Evolutionary conservation across 2,113 vertebrate genomes (phyloP).

Genomic region (Paratilapia polleni): DNA sequence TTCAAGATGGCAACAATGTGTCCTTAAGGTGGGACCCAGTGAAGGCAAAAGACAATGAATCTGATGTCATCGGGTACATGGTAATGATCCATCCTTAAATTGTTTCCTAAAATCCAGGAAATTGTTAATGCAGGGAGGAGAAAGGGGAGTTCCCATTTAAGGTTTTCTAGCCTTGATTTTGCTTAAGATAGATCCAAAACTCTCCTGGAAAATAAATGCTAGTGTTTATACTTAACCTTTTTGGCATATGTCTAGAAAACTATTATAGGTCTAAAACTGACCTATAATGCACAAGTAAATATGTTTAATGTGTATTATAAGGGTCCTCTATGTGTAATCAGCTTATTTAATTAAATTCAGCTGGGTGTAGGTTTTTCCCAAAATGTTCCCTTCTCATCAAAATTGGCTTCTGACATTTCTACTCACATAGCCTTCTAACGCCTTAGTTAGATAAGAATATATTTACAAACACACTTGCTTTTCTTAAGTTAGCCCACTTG

Average conservation of each 20-base stretch:
- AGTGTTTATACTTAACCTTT: not conserved
- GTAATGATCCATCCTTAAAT: slow-evolving; percentile 66
- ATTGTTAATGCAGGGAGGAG: not conserved
- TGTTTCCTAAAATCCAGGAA: not conserved
- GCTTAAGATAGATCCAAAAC: not conserved
- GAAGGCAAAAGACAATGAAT: slow-evolving; percentile 90
- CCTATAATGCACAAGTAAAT: not conserved
- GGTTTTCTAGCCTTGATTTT: not conserved
- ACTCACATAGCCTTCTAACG: not conserved
- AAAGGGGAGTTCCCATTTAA: not conserved
- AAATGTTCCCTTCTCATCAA: not conserved
- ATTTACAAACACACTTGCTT: not conserved
- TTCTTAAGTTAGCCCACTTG: not conserved
- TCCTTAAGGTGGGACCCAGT: slow-evolving; percentile 94
- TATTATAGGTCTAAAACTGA: not conserved
- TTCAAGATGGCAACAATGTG: slow-evolving; percentile 92
- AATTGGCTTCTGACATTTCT: not conserved
- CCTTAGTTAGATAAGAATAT: not conserved
- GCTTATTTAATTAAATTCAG: not conserved
- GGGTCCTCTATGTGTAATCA: not conserved
- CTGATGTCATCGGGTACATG: slow-evolving; percentile 95
- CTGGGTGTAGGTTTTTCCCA: not conserved
- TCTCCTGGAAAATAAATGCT: not conserved
- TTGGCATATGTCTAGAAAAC: not conserved
- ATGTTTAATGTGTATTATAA: not conserved